Evolutionary conservation across 1,140 invertebrate genomes (phyloP).

Genomic region (Phenacoccus solenopsis): DNA sequence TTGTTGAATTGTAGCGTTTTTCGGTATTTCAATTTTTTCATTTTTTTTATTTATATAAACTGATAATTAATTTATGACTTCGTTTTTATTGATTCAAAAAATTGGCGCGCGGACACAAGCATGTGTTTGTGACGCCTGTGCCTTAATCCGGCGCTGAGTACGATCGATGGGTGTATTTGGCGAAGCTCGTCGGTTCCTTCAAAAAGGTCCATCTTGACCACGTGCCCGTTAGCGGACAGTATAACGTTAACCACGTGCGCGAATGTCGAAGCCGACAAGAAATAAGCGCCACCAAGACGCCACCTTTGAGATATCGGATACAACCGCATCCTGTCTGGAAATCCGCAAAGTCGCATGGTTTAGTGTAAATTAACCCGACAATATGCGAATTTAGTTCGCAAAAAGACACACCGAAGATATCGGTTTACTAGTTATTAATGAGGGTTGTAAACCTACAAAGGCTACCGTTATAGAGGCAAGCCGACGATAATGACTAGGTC

Average conservation of each 20-base stretch:
- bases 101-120: no score
- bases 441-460: background rate
- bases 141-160: no score
- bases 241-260: background rate
- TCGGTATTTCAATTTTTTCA: no score
- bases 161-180: background rate
- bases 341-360: background rate
- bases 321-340: background rate
- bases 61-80: no score
- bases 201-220: no score
- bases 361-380: background rate
- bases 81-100: no score
- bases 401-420: background rate
- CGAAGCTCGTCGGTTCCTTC: background rate
- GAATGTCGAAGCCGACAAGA: background rate
- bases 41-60: no score
- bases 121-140: no score
- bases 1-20: no score
- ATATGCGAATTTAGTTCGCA: background rate
- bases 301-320: background rate
- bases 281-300: background rate
- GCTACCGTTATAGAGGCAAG: constrained; percentile 1
- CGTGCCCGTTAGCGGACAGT: no score
- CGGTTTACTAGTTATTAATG: background rate
- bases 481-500: no score